Percentiles rank a stretch among this genome's conserved stretches.
These are phyloP conservation scores for Sarotherodon lohbergeri DNA, from an alignment of 2,113 vertebrate species.

Conservation along the genomic window DNA sequence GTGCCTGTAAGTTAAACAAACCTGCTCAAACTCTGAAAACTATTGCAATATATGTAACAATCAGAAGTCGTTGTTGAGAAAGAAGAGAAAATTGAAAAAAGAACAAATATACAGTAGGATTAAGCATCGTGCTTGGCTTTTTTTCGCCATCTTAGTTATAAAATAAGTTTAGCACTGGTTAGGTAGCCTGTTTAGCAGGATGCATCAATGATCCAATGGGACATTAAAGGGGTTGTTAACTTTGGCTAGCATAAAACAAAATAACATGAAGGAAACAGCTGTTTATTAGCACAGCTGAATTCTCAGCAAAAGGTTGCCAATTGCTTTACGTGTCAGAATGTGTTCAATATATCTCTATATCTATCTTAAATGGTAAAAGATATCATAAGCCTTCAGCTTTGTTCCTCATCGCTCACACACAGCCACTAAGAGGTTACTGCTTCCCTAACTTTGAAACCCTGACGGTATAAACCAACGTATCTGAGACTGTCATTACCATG, in stretches of 20 bases:
- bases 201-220: not conserved
- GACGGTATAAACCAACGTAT: not conserved
- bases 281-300: not conserved
- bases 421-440: not conserved
- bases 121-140: not conserved
- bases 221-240: not conserved
- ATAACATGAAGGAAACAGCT: not conserved
- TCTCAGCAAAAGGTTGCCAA: not conserved
- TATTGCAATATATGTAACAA: not conserved
- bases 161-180: not conserved
- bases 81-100: not conserved
- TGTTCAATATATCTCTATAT: not conserved
- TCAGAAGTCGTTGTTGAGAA: not conserved
- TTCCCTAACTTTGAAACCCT: not conserved
- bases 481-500: not conserved
- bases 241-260: not conserved
- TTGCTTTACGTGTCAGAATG: not conserved
- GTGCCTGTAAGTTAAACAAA: not conserved
- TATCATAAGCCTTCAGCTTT: not conserved
- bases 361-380: not conserved
- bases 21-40: not conserved
- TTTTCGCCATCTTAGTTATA: not conserved
- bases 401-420: not conserved
- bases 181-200: not conserved
- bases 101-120: not conserved